A percentile compares a stretch with the other conserved stretches of the same genome.
Conservation (phyloP, 1,140 invertebrate species). For the Hycleus cichorii region DNA sequence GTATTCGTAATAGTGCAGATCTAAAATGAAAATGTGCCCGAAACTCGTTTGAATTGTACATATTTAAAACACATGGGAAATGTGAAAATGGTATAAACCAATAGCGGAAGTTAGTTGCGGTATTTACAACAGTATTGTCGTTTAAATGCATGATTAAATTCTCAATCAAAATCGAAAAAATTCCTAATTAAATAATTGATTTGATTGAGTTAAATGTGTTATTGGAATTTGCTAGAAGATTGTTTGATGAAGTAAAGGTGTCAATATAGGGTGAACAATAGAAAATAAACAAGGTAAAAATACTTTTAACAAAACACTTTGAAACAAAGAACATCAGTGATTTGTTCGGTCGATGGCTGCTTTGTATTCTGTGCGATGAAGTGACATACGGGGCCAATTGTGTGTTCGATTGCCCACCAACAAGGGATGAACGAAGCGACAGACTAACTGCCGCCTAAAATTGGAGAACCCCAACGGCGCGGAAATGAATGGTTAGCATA, state of each 20-base stretch:
- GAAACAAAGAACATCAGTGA: constrained; percentile 23
- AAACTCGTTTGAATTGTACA: constrained; percentile 11
- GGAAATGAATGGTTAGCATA: constrained; percentile 16
- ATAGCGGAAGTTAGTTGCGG: constrained; percentile 10
- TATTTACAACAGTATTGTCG: constrained; percentile 11
- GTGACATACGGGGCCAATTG: constrained; percentile 23
- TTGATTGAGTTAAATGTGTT: constrained; percentile 2
- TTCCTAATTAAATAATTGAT: too few relatives aligned
- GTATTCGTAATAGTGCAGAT: constrained; percentile 8
- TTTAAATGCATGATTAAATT: constrained; percentile 17
- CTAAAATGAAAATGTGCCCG: constrained; percentile 12
- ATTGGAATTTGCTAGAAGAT: not conserved
- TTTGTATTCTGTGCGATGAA: constrained; percentile 25
- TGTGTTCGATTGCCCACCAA: constrained; percentile 17
- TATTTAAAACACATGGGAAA: constrained; percentile 15
- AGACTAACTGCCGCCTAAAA: constrained; percentile 14
- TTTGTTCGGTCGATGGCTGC: constrained; percentile 20
- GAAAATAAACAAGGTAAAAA: constrained; percentile 20
- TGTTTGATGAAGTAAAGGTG: constrained; percentile 2
- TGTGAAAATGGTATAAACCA: constrained; percentile 10
- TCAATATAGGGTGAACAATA: not conserved
- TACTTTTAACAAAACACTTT: constrained; percentile 21
- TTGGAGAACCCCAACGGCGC: constrained; percentile 13
- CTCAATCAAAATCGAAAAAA: constrained; percentile 7
- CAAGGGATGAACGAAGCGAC: constrained; percentile 16